phyloP scores from a whole-genome alignment of 1,140 invertebrate genomes.

The Asbolus verrucosus region DNA sequence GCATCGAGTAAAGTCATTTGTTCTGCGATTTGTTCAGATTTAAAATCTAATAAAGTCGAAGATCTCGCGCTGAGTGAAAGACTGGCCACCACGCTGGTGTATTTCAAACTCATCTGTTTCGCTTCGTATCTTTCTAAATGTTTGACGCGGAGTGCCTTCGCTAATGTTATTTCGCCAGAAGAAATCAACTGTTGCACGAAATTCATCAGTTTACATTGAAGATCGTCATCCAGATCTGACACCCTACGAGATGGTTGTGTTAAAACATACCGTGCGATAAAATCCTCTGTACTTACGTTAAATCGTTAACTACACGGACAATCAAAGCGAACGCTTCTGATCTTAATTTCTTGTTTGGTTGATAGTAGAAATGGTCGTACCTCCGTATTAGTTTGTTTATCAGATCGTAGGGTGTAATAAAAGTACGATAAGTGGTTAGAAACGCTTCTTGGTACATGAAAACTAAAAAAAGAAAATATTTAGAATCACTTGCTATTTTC shows the following conservation, averaged over 20 bases:
- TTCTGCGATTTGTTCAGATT: conserved; percentile 92
- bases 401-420: conserved; percentile 88
- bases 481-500: not conserved
- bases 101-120: conserved; percentile 63
- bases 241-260: too few relatives aligned
- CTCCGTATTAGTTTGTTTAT: conserved; percentile 89
- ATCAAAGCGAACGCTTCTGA: conserved; percentile 91
- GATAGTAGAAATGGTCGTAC: conserved; percentile 85
- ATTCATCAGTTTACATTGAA: conserved; percentile 85
- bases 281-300: conserved; percentile 79
- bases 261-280: not conserved
- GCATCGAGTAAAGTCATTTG: conserved; percentile 98
- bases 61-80: conserved; percentile 67
- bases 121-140: conserved; percentile 89
- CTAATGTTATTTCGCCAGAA: conserved; percentile 86
- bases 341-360: conserved; percentile 80
- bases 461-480: conserved; percentile 71
- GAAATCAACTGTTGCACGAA: conserved; percentile 93
- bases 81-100: conserved; percentile 52
- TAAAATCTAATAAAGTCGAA: conserved; percentile 89
- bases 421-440: conserved; percentile 95
- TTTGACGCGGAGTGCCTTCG: conserved; percentile 89
- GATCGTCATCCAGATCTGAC: conserved; percentile 81
- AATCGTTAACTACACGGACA: conserved; percentile 91
- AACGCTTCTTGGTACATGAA: conserved; percentile 97